Conservation (phyloP, 2,113 vertebrate species). For the Formicarius rufipectus region DNA sequence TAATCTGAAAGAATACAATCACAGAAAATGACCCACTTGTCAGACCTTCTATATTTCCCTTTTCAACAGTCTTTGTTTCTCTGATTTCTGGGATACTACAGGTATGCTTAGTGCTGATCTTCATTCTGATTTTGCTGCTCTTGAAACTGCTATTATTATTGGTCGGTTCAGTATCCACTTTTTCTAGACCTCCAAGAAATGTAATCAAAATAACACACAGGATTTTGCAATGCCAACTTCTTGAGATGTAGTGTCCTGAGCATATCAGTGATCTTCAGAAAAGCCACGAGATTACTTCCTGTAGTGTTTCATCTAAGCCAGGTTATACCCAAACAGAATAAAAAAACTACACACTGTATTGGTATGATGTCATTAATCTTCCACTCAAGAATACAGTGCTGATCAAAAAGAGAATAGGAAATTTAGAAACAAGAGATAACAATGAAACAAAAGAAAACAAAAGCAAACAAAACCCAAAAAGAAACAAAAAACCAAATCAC, state of each 20-base stretch:
- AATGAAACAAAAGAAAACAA: neutral
- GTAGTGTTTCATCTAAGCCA: neutral
- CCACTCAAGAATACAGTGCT: neutral
- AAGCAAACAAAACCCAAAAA: neutral
- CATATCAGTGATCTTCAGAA: neutral
- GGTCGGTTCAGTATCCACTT: neutral
- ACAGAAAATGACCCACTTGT: neutral
- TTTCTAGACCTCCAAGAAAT: neutral
- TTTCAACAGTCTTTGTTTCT: neutral
- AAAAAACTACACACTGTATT: neutral
- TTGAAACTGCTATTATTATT: neutral
- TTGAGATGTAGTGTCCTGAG: neutral
- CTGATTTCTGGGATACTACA: neutral
- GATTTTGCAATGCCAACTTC: fast-evolving
- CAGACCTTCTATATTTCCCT: neutral
- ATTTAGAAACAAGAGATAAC: neutral
- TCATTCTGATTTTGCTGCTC: neutral
- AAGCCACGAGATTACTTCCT: neutral
- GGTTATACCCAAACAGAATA: neutral
- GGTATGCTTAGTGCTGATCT: neutral
- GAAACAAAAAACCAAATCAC: neutral
- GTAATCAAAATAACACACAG: neutral
- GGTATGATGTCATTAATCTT: neutral
- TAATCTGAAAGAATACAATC: neutral
- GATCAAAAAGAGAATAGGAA: neutral